Percentiles rank a stretch among this genome's conserved stretches.
Evolutionary conservation across 2,113 vertebrate genomes (phyloP).

Genomic region (Tor tambroides): DNA sequence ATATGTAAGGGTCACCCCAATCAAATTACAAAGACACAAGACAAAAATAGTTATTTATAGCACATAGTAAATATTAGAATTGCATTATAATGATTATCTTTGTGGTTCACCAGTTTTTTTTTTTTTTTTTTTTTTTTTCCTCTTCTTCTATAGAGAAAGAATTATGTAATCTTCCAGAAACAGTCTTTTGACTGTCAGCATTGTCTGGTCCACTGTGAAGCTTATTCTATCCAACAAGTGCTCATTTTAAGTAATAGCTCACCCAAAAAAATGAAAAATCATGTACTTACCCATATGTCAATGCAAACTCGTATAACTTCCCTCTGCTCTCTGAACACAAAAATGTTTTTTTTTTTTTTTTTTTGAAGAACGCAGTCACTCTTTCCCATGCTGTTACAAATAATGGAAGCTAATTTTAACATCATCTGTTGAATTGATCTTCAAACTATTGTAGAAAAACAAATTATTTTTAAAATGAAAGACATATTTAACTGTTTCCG

Average conservation of each 20-base stretch:
- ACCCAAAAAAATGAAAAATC: neutral
- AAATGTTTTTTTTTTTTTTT: no score
- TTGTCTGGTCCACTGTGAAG: neutral
- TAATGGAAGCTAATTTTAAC: neutral
- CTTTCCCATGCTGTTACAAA: neutral
- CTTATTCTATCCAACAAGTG: neutral
- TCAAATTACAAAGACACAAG: neutral
- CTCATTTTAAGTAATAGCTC: neutral
- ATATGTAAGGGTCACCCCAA: conserved; percentile 15
- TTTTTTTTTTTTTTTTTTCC: neutral
- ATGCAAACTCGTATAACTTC: neutral
- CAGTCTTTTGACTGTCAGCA: neutral
- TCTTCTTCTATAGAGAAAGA: neutral
- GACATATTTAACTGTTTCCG: neutral
- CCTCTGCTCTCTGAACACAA: neutral
- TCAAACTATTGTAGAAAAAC: neutral
- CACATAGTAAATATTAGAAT: neutral
- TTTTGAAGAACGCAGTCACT: neutral
- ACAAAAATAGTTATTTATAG: neutral
- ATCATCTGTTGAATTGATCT: neutral
- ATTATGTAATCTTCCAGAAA: neutral
- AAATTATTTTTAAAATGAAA: neutral
- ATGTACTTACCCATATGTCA: neutral
- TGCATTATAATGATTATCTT: neutral
- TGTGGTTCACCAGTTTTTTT: neutral